Evolutionary conservation across 2,113 vertebrate species (phyloP).

Genomic region (Tetrao urogallus): DNA sequence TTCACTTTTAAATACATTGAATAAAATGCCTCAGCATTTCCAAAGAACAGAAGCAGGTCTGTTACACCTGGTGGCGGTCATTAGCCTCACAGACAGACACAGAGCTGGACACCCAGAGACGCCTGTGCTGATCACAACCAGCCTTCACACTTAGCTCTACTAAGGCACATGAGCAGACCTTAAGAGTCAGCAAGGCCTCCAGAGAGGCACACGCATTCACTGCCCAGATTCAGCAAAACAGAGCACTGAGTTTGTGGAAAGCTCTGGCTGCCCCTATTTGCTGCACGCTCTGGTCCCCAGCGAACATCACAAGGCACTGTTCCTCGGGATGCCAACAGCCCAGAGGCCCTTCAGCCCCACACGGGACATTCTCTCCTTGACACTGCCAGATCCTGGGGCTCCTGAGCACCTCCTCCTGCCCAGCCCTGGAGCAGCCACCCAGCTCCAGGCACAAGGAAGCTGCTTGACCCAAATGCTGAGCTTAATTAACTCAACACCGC

Average conservation of each 20-base stretch:
- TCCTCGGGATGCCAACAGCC: neutral
- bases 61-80: neutral
- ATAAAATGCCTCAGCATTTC: neutral
- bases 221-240: neutral
- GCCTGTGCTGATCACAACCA: neutral
- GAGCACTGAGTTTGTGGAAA: neutral
- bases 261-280: neutral
- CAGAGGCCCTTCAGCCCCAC: accelerated
- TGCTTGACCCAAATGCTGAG: neutral
- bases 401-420: accelerated
- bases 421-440: neutral
- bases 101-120: neutral
- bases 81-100: neutral
- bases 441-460: neutral
- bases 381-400: accelerated
- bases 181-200: neutral
- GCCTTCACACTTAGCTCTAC: neutral
- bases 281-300: accelerated
- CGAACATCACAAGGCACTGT: neutral
- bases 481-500: neutral
- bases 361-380: accelerated
- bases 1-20: neutral
- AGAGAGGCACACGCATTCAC: neutral
- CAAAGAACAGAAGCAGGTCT: neutral
- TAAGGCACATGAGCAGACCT: neutral